A percentile compares a stretch with the other conserved stretches of the same genome.
Evolutionary conservation across 2,888 invertebrate species (phyloP).

Genomic region (Pristionchus japonicus): DNA sequence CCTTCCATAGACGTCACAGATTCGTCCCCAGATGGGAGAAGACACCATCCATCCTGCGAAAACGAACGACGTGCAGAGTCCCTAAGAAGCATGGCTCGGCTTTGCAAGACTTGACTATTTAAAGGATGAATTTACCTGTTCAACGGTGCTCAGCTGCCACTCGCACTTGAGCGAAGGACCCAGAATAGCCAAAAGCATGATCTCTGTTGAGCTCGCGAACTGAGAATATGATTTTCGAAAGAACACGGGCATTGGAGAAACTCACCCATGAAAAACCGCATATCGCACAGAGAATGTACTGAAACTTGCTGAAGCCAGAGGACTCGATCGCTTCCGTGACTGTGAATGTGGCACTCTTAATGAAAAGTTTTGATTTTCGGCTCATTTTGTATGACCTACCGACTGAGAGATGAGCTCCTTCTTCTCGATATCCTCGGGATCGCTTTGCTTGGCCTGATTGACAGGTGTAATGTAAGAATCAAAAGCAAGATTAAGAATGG

Average conservation of each 20-base stretch:
- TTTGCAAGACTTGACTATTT: too few relatives aligned
- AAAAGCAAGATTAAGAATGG: background rate
- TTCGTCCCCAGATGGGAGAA: background rate
- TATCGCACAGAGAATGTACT: background rate
- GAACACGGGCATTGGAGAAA: too few relatives aligned
- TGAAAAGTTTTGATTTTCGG: background rate
- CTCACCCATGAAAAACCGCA: conserved; percentile 1
- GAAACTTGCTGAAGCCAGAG: background rate
- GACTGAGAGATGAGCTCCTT: background rate
- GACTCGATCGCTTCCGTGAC: background rate
- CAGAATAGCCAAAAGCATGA: background rate
- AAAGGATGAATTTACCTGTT: too few relatives aligned
- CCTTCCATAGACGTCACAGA: background rate
- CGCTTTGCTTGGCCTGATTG: background rate
- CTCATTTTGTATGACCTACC: background rate
- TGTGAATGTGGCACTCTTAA: background rate
- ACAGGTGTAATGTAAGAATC: background rate
- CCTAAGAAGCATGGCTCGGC: too few relatives aligned
- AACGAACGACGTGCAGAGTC: background rate
- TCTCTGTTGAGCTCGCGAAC: background rate
- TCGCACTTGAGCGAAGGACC: background rate
- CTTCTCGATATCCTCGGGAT: background rate
- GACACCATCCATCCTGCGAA: background rate
- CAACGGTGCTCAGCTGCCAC: background rate
- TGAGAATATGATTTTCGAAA: too few relatives aligned